Conservation (phyloP, 2,888 invertebrate genomes). For the Steinernema carpocapsae region DNA sequence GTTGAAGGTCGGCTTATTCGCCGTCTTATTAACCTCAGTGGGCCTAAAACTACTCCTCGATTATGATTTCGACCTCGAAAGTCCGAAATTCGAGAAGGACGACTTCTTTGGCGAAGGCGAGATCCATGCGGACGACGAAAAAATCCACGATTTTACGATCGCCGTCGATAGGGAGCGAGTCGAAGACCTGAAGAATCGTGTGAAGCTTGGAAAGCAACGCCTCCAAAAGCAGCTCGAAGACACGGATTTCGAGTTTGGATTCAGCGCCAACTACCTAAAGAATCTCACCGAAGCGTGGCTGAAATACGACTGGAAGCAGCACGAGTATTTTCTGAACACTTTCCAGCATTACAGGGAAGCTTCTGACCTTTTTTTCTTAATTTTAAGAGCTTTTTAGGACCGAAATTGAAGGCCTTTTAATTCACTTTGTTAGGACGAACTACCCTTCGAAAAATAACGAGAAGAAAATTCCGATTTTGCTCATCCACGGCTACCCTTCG, state of each 20-base stretch:
- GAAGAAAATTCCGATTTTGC: constrained; percentile 47
- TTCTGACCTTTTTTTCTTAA: background rate
- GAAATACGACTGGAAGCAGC: constrained; percentile 56
- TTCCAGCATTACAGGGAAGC: constrained; percentile 55
- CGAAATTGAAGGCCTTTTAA: constrained; percentile 53
- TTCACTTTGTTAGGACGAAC: constrained; percentile 53
- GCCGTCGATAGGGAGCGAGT: background rate
- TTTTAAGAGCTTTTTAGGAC: constrained; percentile 42
- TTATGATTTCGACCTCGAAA: too few species aligned
- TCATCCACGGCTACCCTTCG: constrained; percentile 58
- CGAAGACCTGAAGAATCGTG: constrained; percentile 27
- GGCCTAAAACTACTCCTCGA: background rate
- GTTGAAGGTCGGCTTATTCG: background rate
- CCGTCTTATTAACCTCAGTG: background rate
- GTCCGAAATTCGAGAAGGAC: background rate
- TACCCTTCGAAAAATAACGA: constrained; percentile 46
- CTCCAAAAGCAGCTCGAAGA: constrained; percentile 1
- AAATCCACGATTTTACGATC: constrained; percentile 30
- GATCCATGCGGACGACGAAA: constrained; percentile 32
- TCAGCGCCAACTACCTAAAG: constrained; percentile 40
- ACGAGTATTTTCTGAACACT: constrained; percentile 58
- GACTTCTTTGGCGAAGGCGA: constrained; percentile 23
- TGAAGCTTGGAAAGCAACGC: background rate
- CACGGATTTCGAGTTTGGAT: constrained; percentile 36
- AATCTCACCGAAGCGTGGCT: constrained; percentile 48